phyloP scores from a whole-genome alignment of 2,113 vertebrate genomes.

The Phasianus colchicus region DNA sequence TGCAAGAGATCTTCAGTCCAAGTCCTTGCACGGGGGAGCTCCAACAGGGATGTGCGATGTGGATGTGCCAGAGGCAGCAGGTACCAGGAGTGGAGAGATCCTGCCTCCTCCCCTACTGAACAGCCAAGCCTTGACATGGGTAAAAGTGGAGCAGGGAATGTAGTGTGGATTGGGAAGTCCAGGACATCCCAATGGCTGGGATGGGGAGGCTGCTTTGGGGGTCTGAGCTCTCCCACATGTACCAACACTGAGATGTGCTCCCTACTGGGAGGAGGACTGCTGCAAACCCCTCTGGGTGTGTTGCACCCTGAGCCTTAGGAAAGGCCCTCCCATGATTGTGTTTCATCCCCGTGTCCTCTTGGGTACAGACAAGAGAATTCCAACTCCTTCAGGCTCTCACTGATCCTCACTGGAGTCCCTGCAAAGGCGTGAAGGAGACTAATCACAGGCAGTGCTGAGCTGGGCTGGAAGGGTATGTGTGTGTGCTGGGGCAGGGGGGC shows the following conservation, averaged over 20 bases:
- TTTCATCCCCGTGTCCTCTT: not conserved
- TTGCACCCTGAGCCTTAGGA: accelerated
- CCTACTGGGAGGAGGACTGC: not conserved
- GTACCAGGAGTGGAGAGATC: not conserved
- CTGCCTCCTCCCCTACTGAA: not conserved
- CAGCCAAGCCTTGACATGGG: not conserved
- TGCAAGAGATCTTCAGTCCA: not conserved
- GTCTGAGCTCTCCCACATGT: not conserved
- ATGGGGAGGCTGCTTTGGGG: not conserved
- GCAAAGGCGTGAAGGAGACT: not conserved
- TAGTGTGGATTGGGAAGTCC: not conserved
- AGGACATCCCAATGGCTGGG: not conserved
- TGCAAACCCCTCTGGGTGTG: not conserved
- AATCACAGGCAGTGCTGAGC: accelerated
- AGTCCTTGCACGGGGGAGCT: not conserved
- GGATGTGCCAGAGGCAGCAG: not conserved
- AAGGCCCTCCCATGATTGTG: not conserved
- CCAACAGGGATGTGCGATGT: not conserved
- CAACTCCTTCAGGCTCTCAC: not conserved
- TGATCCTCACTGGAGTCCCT: not conserved
- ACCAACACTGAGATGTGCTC: not conserved
- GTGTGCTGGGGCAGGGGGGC: not conserved
- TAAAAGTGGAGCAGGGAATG: accelerated
- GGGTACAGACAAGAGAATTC: not conserved
- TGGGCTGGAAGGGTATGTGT: not conserved